phyloP scores from a whole-genome alignment of 2,797 vertebrate genomes.

The Stomatorhinus walkeri region DNA sequence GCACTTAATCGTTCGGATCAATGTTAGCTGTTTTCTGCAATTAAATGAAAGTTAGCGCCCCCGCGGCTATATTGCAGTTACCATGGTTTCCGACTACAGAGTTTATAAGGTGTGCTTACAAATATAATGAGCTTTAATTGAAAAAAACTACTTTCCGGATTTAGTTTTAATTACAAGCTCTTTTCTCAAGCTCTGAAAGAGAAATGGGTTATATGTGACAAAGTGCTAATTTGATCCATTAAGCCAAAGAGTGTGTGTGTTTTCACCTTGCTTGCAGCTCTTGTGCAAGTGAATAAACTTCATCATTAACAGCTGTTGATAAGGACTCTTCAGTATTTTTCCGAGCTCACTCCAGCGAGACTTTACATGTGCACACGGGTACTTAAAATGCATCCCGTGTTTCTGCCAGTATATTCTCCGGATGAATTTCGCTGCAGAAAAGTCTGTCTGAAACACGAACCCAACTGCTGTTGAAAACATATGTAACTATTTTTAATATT shows the following conservation, averaged over 20 bases:
- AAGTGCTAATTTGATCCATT: slow-evolving; percentile 45
- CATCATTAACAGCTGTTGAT: slow-evolving; percentile 33
- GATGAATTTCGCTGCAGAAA: slow-evolving; percentile 19
- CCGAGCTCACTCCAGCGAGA: slow-evolving; percentile 2
- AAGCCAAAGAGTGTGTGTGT: slow-evolving; percentile 14
- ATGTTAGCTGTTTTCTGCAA: slow-evolving; percentile 16
- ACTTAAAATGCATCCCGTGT: slow-evolving; percentile 22
- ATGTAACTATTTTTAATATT: slow-evolving; percentile 12
- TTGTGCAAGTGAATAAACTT: slow-evolving; percentile 32
- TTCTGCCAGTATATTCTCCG: slow-evolving; percentile 28
- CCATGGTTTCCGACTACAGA: slow-evolving; percentile 6
- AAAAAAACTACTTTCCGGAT: slow-evolving; percentile 54
- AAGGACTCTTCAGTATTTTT: slow-evolving; percentile 16
- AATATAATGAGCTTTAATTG: slow-evolving; percentile 57
- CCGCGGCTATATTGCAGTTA: neutral
- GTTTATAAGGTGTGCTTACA: slow-evolving; percentile 41
- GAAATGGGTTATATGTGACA: slow-evolving; percentile 36
- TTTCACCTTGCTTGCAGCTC: slow-evolving; percentile 27
- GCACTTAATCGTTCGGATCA: slow-evolving; percentile 15
- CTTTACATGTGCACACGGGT: slow-evolving; percentile 15
- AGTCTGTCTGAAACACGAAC: neutral
- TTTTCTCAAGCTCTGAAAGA: slow-evolving; percentile 36
- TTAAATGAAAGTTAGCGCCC: slow-evolving; percentile 13
- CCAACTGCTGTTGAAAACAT: neutral
- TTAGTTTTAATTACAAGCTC: slow-evolving; percentile 54